A percentile compares a stretch with the other conserved stretches of the same genome.
Conservation (phyloP, 2,797 vertebrate species). For the Mus spretus region DNA sequence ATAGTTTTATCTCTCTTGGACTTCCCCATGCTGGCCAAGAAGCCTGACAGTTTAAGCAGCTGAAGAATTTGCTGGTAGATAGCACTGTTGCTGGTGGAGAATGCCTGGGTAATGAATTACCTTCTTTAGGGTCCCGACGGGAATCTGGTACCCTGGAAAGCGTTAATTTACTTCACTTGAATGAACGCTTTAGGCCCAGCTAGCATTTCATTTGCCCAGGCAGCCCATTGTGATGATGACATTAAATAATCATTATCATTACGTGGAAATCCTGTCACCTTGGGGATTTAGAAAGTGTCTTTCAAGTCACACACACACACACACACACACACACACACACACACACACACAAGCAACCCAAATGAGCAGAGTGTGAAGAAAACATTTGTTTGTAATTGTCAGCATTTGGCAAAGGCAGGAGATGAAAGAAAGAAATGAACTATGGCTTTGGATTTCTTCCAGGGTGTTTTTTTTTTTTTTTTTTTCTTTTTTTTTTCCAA, state of each 20-base stretch:
- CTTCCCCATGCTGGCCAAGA: constrained; percentile 37
- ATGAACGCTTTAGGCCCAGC: constrained; percentile 75
- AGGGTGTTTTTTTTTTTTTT: constrained; percentile 54
- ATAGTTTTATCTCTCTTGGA: constrained; percentile 73
- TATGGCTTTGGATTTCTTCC: constrained; percentile 65
- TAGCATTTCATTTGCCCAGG: constrained; percentile 83
- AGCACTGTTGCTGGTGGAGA: constrained; percentile 62
- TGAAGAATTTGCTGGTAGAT: constrained; percentile 75
- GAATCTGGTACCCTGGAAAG: constrained; percentile 83
- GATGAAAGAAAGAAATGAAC: constrained; percentile 77
- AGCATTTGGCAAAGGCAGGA: constrained; percentile 80
- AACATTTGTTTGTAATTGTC: constrained; percentile 83
- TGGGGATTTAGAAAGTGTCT: constrained; percentile 74
- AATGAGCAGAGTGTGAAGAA: constrained; percentile 79
- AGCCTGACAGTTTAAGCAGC: constrained; percentile 69
- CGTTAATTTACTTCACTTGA: constrained; percentile 82
- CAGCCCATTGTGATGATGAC: constrained; percentile 80
- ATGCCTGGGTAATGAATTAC: constrained; percentile 80
- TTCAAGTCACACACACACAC: constrained; percentile 78
- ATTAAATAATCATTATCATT: constrained; percentile 86
- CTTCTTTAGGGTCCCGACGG: constrained; percentile 79
- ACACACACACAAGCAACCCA: constrained; percentile 67
- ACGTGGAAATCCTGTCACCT: constrained; percentile 75
- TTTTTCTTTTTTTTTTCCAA: constrained; percentile 67
- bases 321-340: constrained; percentile 58